Conservation (phyloP, 2,113 vertebrate genomes). For the Poeciliopsis prolifica region DNA sequence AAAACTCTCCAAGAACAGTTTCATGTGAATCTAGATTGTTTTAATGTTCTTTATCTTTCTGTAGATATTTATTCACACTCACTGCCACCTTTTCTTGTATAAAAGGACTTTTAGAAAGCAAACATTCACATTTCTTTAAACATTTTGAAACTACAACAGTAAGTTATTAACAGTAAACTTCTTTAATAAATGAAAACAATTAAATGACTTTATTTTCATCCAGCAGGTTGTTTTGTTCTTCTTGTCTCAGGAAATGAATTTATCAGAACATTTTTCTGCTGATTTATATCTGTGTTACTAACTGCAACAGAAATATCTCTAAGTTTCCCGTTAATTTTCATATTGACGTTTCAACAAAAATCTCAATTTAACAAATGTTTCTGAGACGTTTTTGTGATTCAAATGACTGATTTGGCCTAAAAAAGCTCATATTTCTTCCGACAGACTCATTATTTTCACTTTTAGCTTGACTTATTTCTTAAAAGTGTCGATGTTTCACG, state of each 20-base stretch:
- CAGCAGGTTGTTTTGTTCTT: neutral
- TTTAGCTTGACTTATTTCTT: neutral
- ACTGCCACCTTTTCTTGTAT: neutral
- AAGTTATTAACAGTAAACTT: neutral
- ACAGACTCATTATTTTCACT: neutral
- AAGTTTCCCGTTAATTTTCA: neutral
- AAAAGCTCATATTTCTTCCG: no score
- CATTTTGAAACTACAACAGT: neutral
- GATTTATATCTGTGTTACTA: neutral
- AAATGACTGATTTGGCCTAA: no score
- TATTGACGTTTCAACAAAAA: neutral
- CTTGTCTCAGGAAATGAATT: neutral
- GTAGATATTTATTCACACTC: constrained; percentile 4
- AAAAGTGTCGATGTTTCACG: neutral
- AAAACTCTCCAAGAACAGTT: neutral
- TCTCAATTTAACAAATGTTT: neutral
- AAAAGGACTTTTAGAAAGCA: neutral
- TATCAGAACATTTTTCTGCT: neutral
- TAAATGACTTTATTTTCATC: neutral
- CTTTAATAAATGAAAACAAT: neutral
- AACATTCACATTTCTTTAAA: neutral
- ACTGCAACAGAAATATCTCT: neutral
- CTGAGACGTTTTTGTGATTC: neutral
- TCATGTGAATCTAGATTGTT: neutral
- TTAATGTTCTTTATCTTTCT: neutral